phyloP scores from a whole-genome alignment of 2,797 vertebrate genomes.

The Salmo trutta region DNA sequence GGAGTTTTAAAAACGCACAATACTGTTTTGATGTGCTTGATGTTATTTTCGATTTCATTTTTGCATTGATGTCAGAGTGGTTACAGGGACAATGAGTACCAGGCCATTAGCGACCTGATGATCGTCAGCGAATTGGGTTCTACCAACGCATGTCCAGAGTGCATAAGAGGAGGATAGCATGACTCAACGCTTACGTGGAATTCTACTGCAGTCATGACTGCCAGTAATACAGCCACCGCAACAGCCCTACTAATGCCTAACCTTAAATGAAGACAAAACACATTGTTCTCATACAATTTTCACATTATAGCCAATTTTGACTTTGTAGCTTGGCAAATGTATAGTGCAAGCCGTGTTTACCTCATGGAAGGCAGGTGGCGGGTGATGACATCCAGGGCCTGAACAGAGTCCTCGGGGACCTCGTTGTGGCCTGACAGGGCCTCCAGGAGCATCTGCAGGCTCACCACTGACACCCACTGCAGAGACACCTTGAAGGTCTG shows the following conservation, averaged over 20 bases:
- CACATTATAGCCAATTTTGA: background rate
- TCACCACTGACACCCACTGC: constrained; percentile 98
- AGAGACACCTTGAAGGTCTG: constrained; percentile 98
- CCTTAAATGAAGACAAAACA: background rate
- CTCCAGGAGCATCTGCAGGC: constrained; percentile 95
- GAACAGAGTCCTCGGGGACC: constrained; percentile 96
- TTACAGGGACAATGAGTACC: too few relatives aligned
- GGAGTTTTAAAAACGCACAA: too few relatives aligned
- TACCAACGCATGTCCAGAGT: too few relatives aligned
- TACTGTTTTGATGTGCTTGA: too few relatives aligned
- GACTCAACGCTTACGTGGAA: too few relatives aligned
- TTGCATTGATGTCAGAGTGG: too few relatives aligned
- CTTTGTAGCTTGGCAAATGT: background rate
- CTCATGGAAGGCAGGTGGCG: constrained; percentile 98
- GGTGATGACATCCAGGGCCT: constrained; percentile 97
- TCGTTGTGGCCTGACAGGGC: constrained; percentile 95
- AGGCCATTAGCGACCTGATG: too few relatives aligned
- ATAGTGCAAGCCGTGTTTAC: constrained; percentile 56
- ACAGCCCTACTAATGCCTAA: background rate
- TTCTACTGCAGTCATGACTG: too few relatives aligned
- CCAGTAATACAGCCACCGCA: too few relatives aligned
- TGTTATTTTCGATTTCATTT: too few relatives aligned
- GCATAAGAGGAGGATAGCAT: too few relatives aligned
- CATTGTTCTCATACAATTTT: background rate
- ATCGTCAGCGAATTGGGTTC: too few relatives aligned